Percentiles rank a stretch among this genome's conserved stretches.
These are phyloP conservation scores for Neodon shergylaensis DNA, from an alignment of 2,113 vertebrate genomes.

Conservation along the genomic window DNA sequence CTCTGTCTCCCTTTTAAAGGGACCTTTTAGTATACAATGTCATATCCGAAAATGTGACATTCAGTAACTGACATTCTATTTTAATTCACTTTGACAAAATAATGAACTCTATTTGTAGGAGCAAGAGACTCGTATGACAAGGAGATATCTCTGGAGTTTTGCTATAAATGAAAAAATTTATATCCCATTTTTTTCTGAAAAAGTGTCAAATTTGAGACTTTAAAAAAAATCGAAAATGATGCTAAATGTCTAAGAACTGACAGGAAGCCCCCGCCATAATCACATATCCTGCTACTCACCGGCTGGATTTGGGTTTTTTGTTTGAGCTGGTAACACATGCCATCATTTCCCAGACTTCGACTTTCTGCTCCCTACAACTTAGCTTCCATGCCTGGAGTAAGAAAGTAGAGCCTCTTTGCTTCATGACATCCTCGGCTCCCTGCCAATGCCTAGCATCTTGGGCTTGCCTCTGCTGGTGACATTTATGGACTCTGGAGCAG, in stretches of 20 bases:
- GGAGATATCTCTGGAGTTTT: constrained; percentile 63
- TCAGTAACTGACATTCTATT: constrained; percentile 77
- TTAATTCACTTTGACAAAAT: constrained; percentile 81
- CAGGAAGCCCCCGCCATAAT: not conserved
- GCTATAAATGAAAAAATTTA: constrained; percentile 55
- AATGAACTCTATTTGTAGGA: constrained; percentile 78
- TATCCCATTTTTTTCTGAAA: constrained; percentile 19
- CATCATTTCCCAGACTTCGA: not conserved
- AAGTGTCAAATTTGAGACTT: constrained; percentile 60
- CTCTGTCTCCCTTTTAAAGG: not conserved
- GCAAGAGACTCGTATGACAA: constrained; percentile 66
- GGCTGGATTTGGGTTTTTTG: not conserved
- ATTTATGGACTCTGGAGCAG: not conserved
- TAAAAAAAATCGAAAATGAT: constrained; percentile 42
- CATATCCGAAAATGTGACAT: constrained; percentile 71
- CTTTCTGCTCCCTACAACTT: not conserved
- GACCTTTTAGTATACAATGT: constrained; percentile 62
- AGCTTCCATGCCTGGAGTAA: fast-evolving
- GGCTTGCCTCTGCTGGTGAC: not conserved
- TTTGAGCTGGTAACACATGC: not conserved
- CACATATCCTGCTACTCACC: not conserved
- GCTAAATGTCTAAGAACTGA: not conserved
- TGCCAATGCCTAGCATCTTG: not conserved
- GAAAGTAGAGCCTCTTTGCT: not conserved
- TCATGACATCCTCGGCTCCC: not conserved